Conservation (phyloP, 92 coral and sea anemone genomes). For the Epizoanthus stellaris region DNA sequence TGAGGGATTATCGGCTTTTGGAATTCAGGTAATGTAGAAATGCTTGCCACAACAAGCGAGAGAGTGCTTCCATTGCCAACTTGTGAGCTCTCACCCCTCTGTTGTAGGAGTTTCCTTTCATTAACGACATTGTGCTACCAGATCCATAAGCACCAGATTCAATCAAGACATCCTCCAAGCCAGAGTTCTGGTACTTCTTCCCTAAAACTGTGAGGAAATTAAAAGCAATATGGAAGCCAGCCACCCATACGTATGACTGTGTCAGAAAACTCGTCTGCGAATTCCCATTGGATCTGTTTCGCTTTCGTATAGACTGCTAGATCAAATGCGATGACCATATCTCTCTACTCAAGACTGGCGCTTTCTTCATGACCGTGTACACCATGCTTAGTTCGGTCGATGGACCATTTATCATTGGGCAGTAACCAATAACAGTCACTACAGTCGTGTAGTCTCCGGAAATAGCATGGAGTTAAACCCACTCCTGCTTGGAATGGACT, state of each 20-base stretch:
- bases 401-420: constrained; percentile 18
- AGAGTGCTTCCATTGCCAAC: constrained; percentile 51
- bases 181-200: constrained; percentile 39
- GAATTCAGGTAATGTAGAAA: constrained; percentile 20
- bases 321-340: neutral
- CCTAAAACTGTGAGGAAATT: constrained; percentile 44
- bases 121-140: constrained; percentile 10
- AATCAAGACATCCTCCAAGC: constrained; percentile 60
- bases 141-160: constrained; percentile 59
- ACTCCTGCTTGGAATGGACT: too few relatives aligned
- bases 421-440: constrained; percentile 23
- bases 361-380: neutral
- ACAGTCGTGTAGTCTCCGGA: neutral
- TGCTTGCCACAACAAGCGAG: constrained; percentile 54
- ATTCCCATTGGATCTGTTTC: constrained; percentile 26
- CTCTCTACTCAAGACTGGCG: neutral
- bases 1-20: constrained; percentile 1
- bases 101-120: too few relatives aligned
- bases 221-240: constrained; percentile 39
- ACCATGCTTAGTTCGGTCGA: constrained; percentile 10
- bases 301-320: neutral
- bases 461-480: neutral
- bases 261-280: too few relatives aligned
- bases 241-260: constrained; percentile 30
- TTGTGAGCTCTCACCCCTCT: too few relatives aligned